These are phyloP conservation scores for Saccostrea cuccullata DNA, from an alignment of 1,140 invertebrate genomes.

Conservation along the genomic window DNA sequence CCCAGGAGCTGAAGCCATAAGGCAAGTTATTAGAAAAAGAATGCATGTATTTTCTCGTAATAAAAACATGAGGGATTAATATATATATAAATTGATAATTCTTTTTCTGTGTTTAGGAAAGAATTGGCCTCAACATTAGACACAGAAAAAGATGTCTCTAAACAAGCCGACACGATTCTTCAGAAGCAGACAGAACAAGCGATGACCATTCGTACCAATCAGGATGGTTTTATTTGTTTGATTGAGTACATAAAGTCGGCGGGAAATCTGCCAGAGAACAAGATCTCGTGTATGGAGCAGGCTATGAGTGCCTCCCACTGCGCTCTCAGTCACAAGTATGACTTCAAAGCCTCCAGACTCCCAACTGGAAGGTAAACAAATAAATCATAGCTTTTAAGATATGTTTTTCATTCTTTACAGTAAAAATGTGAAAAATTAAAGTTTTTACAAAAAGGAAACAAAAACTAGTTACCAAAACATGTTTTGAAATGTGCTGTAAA, in stretches of 20 bases:
- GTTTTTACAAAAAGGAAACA: neutral
- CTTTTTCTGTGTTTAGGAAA: conserved; percentile 23
- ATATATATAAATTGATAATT: neutral
- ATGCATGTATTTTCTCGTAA: neutral
- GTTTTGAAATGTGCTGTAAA: neutral
- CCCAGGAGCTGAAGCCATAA: conserved; percentile 65
- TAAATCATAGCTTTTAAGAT: neutral
- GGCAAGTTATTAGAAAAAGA: conserved; percentile 23
- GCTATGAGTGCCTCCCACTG: conserved; percentile 60
- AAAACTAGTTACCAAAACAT: neutral
- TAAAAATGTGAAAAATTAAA: neutral
- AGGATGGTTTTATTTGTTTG: conserved; percentile 51
- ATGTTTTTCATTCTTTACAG: neutral
- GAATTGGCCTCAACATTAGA: conserved; percentile 47
- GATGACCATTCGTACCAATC: conserved; percentile 19
- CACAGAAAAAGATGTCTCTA: conserved; percentile 43
- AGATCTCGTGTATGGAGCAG: conserved; percentile 63
- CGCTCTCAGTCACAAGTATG: conserved; percentile 60
- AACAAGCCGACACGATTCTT: conserved; percentile 41
- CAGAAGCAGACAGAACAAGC: conserved; percentile 43
- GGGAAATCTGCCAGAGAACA: conserved; percentile 55
- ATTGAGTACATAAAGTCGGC: conserved; percentile 54
- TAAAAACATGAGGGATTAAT: neutral
- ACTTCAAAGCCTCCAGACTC: conserved; percentile 53
- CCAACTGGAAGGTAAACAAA: conserved; percentile 53